phyloP scores from a whole-genome alignment of 2,888 invertebrate species.

The Metalampra italica region DNA sequence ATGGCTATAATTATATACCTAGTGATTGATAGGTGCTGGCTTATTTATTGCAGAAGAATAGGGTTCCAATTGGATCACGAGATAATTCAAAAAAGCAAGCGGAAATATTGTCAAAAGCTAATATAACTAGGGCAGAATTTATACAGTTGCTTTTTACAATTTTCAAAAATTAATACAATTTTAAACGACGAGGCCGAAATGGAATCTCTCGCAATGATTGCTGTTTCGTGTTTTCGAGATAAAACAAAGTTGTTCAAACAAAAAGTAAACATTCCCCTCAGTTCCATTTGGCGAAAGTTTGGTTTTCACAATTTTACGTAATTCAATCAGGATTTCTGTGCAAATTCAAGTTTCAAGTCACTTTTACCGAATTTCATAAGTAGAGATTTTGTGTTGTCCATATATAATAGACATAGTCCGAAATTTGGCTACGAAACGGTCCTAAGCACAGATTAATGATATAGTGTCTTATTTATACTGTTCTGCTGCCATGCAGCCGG shows the following conservation, averaged over 20 bases:
- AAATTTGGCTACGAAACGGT: too few relatives aligned
- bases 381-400: neutral
- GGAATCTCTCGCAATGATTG: slow-evolving; percentile 13
- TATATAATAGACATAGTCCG: too few relatives aligned
- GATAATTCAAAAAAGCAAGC: too few relatives aligned
- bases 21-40: too few relatives aligned
- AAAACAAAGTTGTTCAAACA: slow-evolving; percentile 24
- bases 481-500: too few relatives aligned
- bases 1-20: too few relatives aligned
- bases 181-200: neutral
- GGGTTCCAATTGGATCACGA: too few relatives aligned
- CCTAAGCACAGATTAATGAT: too few relatives aligned
- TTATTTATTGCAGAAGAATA: too few relatives aligned
- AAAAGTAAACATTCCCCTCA: slow-evolving; percentile 27
- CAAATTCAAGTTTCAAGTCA: slow-evolving; percentile 4
- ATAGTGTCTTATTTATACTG: too few relatives aligned
- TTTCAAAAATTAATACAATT: slow-evolving; percentile 2
- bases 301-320: slow-evolving; percentile 22
- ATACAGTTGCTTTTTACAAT: neutral
- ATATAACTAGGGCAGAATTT: too few relatives aligned
- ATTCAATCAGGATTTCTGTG: slow-evolving; percentile 20
- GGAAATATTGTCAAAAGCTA: too few relatives aligned
- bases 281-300: slow-evolving; percentile 27
- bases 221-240: slow-evolving; percentile 19
- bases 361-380: neutral